Percentiles rank a stretch among this genome's conserved stretches.
These are phyloP conservation scores for human (Homo sapiens) DNA, from an alignment of 2,113 vertebrate species.

Conservation along the genomic window DNA sequence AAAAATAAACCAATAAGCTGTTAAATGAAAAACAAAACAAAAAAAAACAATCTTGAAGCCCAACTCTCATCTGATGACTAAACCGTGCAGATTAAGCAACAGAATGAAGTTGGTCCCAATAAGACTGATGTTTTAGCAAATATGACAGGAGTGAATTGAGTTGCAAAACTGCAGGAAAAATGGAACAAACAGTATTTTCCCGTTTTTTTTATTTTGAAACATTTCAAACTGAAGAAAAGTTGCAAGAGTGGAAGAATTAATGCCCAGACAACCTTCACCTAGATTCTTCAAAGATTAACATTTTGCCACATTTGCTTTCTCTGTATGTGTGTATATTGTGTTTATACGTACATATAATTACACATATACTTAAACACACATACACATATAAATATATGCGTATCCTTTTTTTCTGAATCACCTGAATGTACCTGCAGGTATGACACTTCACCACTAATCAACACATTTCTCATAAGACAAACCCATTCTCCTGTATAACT, in stretches of 20 bases:
- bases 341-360: background rate
- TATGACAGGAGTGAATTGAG: background rate
- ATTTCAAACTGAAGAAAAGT: background rate
- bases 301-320: background rate
- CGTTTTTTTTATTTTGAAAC: background rate
- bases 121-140: background rate
- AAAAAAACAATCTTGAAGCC: background rate
- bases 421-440: background rate
- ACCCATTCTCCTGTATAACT: background rate
- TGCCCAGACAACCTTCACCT: background rate
- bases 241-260: background rate
- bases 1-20: background rate
- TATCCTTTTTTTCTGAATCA: background rate
- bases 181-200: background rate
- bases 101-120: background rate
- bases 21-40: background rate
- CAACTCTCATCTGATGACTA: background rate
- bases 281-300: background rate
- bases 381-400: background rate
- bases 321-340: background rate
- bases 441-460: background rate
- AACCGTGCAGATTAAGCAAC: background rate
- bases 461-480: background rate
- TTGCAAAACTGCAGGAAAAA: background rate
- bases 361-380: background rate